Percentiles rank a stretch among this genome's conserved stretches.
Conservation (phyloP, 2,797 vertebrate species). For the Petrocephalus sullivani region DNA sequence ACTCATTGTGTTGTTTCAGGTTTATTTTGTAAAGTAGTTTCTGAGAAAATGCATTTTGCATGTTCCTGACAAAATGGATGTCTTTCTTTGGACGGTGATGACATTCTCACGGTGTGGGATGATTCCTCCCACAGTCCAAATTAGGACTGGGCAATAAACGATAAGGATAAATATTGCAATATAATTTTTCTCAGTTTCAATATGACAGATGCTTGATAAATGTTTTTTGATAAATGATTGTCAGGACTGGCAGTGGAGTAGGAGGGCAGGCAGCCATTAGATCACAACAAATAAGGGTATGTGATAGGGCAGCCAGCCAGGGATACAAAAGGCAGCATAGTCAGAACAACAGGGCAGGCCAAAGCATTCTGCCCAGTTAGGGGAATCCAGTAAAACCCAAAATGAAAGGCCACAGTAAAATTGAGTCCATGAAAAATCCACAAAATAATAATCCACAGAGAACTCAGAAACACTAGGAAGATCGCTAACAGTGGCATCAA, state of each 20-base stretch:
- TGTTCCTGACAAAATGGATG: neutral
- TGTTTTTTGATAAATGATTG: neutral
- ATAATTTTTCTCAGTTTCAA: neutral
- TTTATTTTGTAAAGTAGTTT: neutral
- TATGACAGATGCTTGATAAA: neutral
- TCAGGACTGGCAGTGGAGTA: neutral
- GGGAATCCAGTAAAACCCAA: neutral
- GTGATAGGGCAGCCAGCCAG: neutral
- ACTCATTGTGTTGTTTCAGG: neutral
- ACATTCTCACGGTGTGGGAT: neutral
- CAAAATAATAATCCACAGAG: neutral
- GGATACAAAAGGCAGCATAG: neutral
- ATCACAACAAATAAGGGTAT: neutral
- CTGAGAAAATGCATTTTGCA: no score
- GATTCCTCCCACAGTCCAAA: neutral
- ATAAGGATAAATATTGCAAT: neutral
- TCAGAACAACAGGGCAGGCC: neutral
- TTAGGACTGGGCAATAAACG: neutral
- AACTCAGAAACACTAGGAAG: neutral
- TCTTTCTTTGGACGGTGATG: neutral
- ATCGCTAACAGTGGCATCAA: neutral
- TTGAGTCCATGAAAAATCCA: neutral
- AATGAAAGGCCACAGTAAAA: neutral
- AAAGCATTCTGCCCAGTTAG: neutral
- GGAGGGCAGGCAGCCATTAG: neutral